Percentiles rank a stretch among this genome's conserved stretches.
These are phyloP conservation scores for Rousettus madagascariensis DNA, from an alignment of 2,797 vertebrate genomes.

Conservation along the genomic window DNA sequence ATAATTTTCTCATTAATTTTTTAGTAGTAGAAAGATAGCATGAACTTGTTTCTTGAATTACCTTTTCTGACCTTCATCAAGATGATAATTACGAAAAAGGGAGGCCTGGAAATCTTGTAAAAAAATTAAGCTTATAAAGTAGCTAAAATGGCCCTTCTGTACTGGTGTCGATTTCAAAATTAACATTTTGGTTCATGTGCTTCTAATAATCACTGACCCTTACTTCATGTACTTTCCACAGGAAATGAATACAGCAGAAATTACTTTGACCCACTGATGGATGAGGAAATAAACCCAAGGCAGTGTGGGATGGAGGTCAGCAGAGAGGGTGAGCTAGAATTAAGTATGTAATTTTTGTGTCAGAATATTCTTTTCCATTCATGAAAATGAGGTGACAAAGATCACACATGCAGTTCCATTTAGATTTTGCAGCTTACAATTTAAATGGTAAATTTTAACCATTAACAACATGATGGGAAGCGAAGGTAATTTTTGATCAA, in stretches of 20 bases:
- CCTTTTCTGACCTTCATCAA: conserved; percentile 94
- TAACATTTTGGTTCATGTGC: conserved; percentile 99
- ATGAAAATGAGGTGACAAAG: conserved; percentile 96
- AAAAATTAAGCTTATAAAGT: conserved; percentile 91
- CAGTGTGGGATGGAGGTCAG: conserved; percentile 91
- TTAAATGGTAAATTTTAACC: conserved; percentile 81
- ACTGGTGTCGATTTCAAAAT: conserved; percentile 96
- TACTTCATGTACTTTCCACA: conserved; percentile 93
- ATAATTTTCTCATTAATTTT: conserved; percentile 95
- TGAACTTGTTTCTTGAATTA: conserved; percentile 95
- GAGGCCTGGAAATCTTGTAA: conserved; percentile 89
- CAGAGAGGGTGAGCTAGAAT: conserved; percentile 97
- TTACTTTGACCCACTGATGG: conserved; percentile 95
- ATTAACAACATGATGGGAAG: conserved; percentile 59
- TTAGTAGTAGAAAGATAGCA: conserved; percentile 93
- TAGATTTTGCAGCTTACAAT: conserved; percentile 84
- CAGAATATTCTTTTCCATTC: conserved; percentile 97
- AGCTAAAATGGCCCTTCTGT: conserved; percentile 88
- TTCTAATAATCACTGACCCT: conserved; percentile 99
- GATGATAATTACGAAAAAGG: conserved; percentile 96
- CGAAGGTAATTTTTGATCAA: conserved; percentile 79
- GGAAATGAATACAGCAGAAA: conserved; percentile 96
- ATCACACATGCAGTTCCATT: conserved; percentile 89
- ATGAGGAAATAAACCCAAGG: conserved; percentile 95
- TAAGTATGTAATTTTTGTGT: conserved; percentile 97